Evolutionary conservation across 2,113 vertebrate species (phyloP).

Genomic region (Rhinoderma darwinii): DNA sequence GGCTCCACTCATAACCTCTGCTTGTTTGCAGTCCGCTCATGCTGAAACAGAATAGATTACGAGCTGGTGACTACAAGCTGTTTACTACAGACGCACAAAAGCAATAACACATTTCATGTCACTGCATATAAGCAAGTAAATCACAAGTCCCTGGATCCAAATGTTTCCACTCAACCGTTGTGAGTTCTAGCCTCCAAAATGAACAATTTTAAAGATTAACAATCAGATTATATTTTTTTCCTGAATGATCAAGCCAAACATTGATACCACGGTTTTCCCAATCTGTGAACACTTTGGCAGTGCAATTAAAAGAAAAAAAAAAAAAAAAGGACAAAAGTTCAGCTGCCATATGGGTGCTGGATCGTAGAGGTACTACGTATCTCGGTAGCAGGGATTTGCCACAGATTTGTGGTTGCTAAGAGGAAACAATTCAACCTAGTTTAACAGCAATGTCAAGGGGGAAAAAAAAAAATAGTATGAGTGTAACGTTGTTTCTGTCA

Average conservation of each 20-base stretch:
- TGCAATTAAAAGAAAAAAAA: neutral
- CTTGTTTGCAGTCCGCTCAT: constrained; percentile 46
- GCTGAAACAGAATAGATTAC: constrained; percentile 36
- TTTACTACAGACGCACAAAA: constrained; percentile 28
- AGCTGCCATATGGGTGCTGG: constrained; percentile 11
- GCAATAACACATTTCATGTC: neutral
- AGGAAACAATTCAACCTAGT: constrained; percentile 19
- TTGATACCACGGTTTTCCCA: constrained; percentile 14
- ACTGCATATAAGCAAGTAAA: constrained; percentile 4
- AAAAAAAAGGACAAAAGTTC: constrained; percentile 43
- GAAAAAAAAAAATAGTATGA: neutral
- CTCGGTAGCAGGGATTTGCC: constrained; percentile 27
- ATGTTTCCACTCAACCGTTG: constrained; percentile 10
- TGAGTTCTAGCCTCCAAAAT: neutral
- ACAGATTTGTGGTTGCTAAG: constrained; percentile 31
- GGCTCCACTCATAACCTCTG: neutral
- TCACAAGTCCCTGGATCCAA: neutral
- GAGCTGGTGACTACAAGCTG: constrained; percentile 37
- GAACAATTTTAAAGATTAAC: neutral
- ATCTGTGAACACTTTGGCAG: constrained; percentile 35
- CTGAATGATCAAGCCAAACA: neutral
- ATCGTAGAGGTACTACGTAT: constrained; percentile 9
- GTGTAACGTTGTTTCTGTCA: neutral
- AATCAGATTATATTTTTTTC: neutral
- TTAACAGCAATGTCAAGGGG: neutral